phyloP scores from a whole-genome alignment of 2,888 invertebrate species.

The Xanthorhoe designata region DNA sequence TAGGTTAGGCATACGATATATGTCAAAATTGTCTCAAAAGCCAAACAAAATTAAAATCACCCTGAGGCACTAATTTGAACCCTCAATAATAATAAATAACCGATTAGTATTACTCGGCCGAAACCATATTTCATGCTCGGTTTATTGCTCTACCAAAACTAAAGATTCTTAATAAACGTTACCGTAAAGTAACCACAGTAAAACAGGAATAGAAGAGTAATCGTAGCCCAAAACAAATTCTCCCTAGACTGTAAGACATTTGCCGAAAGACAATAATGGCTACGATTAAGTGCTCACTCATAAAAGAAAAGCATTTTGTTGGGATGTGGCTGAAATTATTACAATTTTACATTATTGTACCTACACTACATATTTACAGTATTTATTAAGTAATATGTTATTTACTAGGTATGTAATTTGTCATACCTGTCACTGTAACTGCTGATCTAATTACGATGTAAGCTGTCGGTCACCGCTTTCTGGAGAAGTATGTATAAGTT shows the following conservation, averaged over 20 bases:
- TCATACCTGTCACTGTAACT: neutral
- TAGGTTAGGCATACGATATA: neutral
- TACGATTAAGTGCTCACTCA: neutral
- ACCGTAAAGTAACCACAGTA: neutral
- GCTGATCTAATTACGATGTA: neutral
- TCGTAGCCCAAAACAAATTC: neutral
- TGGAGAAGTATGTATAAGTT: neutral
- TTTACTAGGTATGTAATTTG: no score
- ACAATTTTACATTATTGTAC: neutral
- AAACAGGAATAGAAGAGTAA: neutral
- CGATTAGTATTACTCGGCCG: constrained; percentile 44
- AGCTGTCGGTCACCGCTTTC: neutral
- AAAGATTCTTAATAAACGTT: neutral
- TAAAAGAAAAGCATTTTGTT: neutral
- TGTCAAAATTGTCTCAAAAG: constrained; percentile 26
- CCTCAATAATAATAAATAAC: constrained; percentile 43
- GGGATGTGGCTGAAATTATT: neutral
- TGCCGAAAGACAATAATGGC: neutral
- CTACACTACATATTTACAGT: neutral
- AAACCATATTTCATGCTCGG: constrained; percentile 61
- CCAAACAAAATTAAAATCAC: constrained; percentile 31
- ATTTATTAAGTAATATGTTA: neutral
- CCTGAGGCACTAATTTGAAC: constrained; percentile 39
- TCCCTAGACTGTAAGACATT: neutral
- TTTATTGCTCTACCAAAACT: constrained; percentile 52